Base-by-base conservation (phyloP, 2,888 invertebrate species). In the Seira sanloemensis region DNA sequence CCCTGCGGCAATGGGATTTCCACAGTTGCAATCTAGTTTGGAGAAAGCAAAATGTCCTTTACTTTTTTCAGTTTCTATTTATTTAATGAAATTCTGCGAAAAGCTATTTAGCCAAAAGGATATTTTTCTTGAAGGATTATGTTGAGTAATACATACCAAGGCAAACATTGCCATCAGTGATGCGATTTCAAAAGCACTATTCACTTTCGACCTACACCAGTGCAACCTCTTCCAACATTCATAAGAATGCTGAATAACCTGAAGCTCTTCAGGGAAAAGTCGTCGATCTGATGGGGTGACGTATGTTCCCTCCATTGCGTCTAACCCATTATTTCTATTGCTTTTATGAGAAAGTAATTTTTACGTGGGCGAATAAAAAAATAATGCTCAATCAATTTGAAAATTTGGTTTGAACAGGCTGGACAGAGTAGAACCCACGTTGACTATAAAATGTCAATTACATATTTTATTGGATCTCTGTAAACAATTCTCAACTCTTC, bases 151-250 rank as follows among this genome's bases (percentile, higher is more conserved):
- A 27, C 71, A 27, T 85, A 85, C 85, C 50, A 85, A 50, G 12
- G 85, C 73, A 58, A 85, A 85, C 26, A 78, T 74, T 18, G 81
- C 81, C 85, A 85, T 85, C 12, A 85, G 50, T 2, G 75, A 79
- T 54, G 85, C 46, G 9, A 85, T 58, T 37, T 85, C 21, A 24
- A 69, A 62, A 1, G 78, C 78, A 75, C 75, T 85, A 2, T 12
- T 24, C n/a, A 85, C 24, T 75, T 82, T 78, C 18, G 85, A 85
- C 18, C 78, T n/a, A 25, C 81, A 81, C 25, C 78, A 69, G 18
- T 82, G 82, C 2, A 85, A 67, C 7, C 85, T n/a, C 66, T 79
- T 74, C 85, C 85, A 85, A 9, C 69, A 74, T n/a, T 78, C 18
- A 54, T 46, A 74, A n/a, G 18, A 69, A 26, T n/a, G 27, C 4